Percentiles rank a stretch among this genome's conserved stretches.
Evolutionary conservation across 2,113 vertebrate species (phyloP).

Genomic region (Pangasianodon gigas): DNA sequence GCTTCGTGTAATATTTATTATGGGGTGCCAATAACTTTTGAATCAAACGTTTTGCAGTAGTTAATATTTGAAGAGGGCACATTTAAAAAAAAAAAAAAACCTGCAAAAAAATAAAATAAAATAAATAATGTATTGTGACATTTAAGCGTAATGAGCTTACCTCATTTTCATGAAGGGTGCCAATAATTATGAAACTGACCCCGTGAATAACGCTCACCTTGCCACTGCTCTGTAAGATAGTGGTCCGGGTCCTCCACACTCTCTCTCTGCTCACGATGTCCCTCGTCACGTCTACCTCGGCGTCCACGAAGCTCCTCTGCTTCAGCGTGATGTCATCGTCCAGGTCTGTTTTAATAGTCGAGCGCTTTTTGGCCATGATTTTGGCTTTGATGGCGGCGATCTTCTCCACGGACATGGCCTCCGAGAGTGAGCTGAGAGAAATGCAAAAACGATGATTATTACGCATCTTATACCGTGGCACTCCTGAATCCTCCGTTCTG

Average conservation of each 20-base stretch:
- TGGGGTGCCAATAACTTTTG: not conserved
- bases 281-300: slow-evolving; percentile 95
- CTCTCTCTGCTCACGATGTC: slow-evolving; percentile 97
- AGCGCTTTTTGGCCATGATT: slow-evolving; percentile 99
- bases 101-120: too few species aligned
- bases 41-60: not conserved
- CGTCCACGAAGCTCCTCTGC: slow-evolving; percentile 97
- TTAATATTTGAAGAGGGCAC: not conserved
- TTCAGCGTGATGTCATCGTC: slow-evolving; percentile 96
- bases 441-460: too few species aligned
- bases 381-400: slow-evolving; percentile 99
- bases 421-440: slow-evolving; percentile 86
- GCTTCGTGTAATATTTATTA: not conserved
- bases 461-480: too few species aligned
- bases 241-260: slow-evolving; percentile 96
- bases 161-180: not conserved
- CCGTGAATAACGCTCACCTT: slow-evolving; percentile 76
- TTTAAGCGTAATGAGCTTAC: not conserved
- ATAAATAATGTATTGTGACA: not conserved
- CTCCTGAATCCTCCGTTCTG: not conserved
- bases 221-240: slow-evolving; percentile 95
- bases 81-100: not conserved
- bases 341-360: slow-evolving; percentile 97
- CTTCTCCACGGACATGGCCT: slow-evolving; percentile 99
- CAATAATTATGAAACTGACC: not conserved